Conservation (phyloP, 2,797 vertebrate genomes). For the Lophotriccus pileatus region DNA sequence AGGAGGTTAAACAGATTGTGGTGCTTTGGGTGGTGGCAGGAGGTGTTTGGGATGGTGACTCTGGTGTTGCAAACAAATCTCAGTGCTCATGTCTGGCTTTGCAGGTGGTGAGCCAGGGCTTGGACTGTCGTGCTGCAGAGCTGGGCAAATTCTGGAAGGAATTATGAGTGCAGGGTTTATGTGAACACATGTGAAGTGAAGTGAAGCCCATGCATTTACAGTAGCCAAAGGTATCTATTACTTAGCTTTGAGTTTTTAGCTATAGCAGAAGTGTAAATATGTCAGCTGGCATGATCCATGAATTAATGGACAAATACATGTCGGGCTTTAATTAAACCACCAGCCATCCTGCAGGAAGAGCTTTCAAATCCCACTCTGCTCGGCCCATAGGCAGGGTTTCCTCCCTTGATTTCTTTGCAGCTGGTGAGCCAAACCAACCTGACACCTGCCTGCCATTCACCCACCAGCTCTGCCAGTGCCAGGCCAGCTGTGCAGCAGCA, state of each 20-base stretch:
- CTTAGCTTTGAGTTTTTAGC: background rate
- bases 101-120: background rate
- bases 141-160: background rate
- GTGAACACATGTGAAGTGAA: accelerated
- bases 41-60: background rate
- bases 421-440: background rate
- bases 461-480: background rate
- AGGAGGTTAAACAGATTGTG: background rate
- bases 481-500: constrained; percentile 34
- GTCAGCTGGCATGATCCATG: background rate
- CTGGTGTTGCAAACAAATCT: accelerated
- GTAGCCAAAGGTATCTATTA: background rate
- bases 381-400: background rate
- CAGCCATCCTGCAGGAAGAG: background rate
- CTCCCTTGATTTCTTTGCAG: background rate
- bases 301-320: background rate
- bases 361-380: background rate
- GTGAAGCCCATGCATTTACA: background rate
- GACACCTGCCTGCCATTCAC: background rate
- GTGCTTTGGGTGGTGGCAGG: background rate
- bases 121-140: accelerated
- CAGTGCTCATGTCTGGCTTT: background rate
- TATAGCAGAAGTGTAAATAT: background rate
- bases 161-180: background rate
- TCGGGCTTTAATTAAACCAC: background rate